Conservation (phyloP, 2,797 vertebrate genomes). For the Lemur catta region DNA sequence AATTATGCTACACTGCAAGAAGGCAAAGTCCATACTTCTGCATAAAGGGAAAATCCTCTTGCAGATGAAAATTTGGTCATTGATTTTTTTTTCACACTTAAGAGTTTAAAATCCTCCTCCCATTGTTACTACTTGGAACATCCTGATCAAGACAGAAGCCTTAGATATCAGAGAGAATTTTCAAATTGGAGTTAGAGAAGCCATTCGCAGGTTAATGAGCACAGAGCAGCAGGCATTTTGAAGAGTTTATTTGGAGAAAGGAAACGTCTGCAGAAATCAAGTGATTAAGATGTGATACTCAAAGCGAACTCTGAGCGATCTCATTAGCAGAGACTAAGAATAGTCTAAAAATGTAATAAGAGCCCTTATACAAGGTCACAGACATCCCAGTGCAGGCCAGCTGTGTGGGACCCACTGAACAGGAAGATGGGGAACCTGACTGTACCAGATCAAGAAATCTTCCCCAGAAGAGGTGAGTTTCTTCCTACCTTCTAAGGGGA, state of each 20-base stretch:
- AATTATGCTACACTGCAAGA: background rate
- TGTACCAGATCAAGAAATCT: background rate
- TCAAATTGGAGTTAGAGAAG: conserved; percentile 55
- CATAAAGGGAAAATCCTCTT: background rate
- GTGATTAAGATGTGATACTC: conserved; percentile 78
- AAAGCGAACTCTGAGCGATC: conserved; percentile 70
- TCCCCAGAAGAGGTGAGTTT: background rate
- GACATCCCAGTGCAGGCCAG: conserved; percentile 20
- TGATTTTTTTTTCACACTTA: background rate
- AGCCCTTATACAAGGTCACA: conserved; percentile 63
- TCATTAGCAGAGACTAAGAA: conserved; percentile 78
- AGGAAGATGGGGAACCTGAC: background rate
- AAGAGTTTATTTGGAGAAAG: conserved; percentile 76
- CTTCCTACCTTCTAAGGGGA: background rate
- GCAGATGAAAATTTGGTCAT: background rate
- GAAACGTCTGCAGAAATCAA: conserved; percentile 76
- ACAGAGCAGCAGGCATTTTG: conserved; percentile 67
- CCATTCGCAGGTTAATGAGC: conserved; percentile 73
- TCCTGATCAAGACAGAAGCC: background rate
- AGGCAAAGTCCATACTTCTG: background rate
- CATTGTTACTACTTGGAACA: background rate
- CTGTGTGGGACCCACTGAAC: background rate
- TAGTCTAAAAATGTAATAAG: conserved; percentile 74
- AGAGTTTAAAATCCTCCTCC: background rate
- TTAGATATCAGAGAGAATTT: conserved; percentile 40